Evolutionary conservation across 2,888 invertebrate genomes (phyloP).

Genomic region (Zaprionus lineosus): DNA sequence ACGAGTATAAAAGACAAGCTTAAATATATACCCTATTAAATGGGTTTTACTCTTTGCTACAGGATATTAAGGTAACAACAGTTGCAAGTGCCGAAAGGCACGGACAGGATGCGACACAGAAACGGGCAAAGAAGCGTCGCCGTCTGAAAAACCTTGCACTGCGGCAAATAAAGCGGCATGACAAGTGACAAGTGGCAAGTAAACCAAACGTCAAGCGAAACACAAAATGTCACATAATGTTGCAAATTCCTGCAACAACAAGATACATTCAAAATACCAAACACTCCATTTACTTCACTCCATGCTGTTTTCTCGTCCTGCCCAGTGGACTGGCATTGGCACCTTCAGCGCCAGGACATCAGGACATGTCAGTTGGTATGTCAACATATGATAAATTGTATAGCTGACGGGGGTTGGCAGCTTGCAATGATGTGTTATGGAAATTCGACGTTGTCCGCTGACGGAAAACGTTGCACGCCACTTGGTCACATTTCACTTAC

Average conservation of each 20-base stretch:
- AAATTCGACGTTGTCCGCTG: constrained; percentile 44
- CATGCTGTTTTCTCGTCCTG: constrained; percentile 7
- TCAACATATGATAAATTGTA: constrained; percentile 71
- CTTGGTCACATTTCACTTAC: background rate
- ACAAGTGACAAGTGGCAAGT: constrained; percentile 56
- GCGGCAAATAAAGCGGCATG: constrained; percentile 58
- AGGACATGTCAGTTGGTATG: constrained; percentile 45
- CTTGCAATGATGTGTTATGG: constrained; percentile 61
- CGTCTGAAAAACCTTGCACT: constrained; percentile 43
- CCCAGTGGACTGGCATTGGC: constrained; percentile 8
- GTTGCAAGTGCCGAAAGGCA: constrained; percentile 31
- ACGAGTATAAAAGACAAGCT: too few species aligned
- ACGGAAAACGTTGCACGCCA: constrained; percentile 28
- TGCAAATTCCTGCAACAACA: constrained; percentile 6
- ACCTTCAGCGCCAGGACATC: constrained; percentile 13
- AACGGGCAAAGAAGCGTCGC: constrained; percentile 12
- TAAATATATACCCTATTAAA: too few species aligned
- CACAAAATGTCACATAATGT: constrained; percentile 46
- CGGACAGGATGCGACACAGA: constrained; percentile 1
- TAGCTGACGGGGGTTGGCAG: constrained; percentile 46
- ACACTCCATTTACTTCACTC: too few species aligned
- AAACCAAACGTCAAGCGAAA: constrained; percentile 16
- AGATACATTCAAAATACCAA: constrained; percentile 22
- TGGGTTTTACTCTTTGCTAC: too few species aligned
- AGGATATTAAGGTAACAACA: too few species aligned